Evolutionary conservation across 2,888 invertebrate genomes (phyloP).

Genomic region (Argyresthia albistria): DNA sequence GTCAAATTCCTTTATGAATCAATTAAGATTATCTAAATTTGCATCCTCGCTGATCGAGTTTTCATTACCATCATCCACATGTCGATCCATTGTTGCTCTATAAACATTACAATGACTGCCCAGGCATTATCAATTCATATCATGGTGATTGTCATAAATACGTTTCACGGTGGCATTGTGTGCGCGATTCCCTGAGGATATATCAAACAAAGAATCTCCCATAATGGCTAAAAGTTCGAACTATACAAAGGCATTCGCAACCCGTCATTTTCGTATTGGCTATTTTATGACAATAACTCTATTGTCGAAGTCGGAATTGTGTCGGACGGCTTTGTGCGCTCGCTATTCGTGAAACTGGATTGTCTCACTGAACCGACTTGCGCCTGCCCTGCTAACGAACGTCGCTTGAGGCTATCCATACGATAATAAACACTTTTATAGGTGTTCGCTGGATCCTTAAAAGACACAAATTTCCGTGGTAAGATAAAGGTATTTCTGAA

Average conservation of each 20-base stretch:
- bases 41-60: constrained; percentile 30
- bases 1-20: constrained; percentile 16
- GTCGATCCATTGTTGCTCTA: constrained; percentile 19
- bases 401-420: constrained; percentile 24
- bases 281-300: constrained; percentile 65
- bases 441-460: too few species aligned
- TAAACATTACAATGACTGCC: constrained; percentile 33
- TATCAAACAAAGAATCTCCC: constrained; percentile 54
- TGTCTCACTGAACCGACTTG: constrained; percentile 48
- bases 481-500: too few species aligned
- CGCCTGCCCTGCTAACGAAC: constrained; percentile 48
- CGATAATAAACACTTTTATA: not conserved
- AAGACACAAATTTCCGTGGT: too few species aligned
- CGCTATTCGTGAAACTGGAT: constrained; percentile 62
- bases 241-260: constrained; percentile 53
- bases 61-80: constrained; percentile 23
- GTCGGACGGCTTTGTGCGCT: constrained; percentile 43
- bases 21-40: constrained; percentile 11
- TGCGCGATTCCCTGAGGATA: constrained; percentile 61
- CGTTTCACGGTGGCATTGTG: constrained; percentile 60
- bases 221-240: constrained; percentile 55
- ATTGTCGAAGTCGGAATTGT: constrained; percentile 52
- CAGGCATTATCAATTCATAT: constrained; percentile 67
- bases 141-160: constrained; percentile 62
- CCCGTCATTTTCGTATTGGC: constrained; percentile 71